Evolutionary conservation across 35 echinoderm and acorn worm species (phyloP).

Genomic region (Nesometra sesokonis): DNA sequence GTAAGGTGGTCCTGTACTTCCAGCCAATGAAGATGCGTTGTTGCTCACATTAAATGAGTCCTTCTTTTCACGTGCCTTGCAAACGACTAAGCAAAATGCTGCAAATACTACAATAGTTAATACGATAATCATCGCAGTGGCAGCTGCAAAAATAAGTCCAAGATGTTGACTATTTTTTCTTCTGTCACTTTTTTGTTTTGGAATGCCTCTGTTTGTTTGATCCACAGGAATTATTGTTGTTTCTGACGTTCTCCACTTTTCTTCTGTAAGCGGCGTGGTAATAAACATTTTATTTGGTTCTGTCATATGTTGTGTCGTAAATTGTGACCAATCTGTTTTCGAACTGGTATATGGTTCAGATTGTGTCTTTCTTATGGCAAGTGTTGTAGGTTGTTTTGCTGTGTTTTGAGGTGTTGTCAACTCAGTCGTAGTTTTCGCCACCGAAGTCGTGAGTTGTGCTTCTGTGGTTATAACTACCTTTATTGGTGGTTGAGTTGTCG

Average conservation of each 20-base stretch:
- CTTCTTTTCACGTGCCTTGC: neutral
- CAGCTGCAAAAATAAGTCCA: neutral
- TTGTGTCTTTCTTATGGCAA: neutral
- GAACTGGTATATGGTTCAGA: neutral
- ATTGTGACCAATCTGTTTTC: too few relatives aligned
- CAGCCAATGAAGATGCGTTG: neutral
- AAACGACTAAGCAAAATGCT: neutral
- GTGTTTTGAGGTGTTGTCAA: too few relatives aligned
- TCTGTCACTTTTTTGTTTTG: neutral
- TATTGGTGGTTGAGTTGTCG: neutral
- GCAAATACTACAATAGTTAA: neutral
- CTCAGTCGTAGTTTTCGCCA: neutral
- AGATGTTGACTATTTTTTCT: neutral
- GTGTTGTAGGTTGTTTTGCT: too few relatives aligned
- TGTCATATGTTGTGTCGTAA: neutral
- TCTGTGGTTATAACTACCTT: neutral
- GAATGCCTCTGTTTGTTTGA: neutral
- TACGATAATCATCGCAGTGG: neutral
- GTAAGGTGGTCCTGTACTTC: neutral
- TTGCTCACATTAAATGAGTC: neutral
- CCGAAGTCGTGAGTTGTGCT: neutral
- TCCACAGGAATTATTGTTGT: neutral
- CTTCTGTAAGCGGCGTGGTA: neutral
- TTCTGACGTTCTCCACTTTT: neutral
- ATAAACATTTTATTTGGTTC: neutral